Percentiles rank a stretch among this genome's conserved stretches.
Conservation (phyloP, 2,797 vertebrate genomes). For the Macropus fuliginosus region DNA sequence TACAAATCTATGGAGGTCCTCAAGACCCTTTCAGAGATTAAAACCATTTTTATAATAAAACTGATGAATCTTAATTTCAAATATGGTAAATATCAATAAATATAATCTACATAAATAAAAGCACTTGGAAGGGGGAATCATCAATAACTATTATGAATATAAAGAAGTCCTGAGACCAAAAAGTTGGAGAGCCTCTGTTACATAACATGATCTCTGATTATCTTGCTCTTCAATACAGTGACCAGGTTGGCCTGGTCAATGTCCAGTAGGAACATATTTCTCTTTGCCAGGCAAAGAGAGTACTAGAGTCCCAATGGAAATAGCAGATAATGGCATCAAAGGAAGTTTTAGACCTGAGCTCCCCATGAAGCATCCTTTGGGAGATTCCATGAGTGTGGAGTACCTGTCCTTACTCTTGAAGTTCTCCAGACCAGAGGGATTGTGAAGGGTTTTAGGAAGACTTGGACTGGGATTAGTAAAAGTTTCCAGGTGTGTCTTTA, state of each 20-base stretch:
- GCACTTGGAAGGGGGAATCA: not conserved
- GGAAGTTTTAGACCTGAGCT: not conserved
- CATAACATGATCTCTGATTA: not conserved
- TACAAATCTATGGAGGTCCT: not conserved
- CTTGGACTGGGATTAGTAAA: not conserved
- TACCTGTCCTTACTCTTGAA: not conserved
- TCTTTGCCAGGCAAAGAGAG: not conserved
- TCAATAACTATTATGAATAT: not conserved
- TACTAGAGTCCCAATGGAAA: not conserved
- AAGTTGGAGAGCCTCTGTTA: not conserved
- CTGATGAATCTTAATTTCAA: not conserved
- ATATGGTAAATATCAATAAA: not conserved
- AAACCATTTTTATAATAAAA: not conserved
- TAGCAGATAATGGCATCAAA: not conserved
- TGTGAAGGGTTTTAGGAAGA: not conserved
- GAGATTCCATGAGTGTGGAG: not conserved
- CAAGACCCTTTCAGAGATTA: not conserved
- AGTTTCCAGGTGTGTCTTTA: slow-evolving; percentile 1
- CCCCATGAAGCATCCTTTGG: not conserved
- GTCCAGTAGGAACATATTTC: not conserved
- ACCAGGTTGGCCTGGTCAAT: not conserved
- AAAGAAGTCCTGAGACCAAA: not conserved
- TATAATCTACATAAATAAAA: not conserved
- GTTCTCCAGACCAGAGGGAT: not conserved
- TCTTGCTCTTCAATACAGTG: not conserved